Evolutionary conservation across 2,113 vertebrate genomes (phyloP).

Genomic region (Macrotis lagotis): DNA sequence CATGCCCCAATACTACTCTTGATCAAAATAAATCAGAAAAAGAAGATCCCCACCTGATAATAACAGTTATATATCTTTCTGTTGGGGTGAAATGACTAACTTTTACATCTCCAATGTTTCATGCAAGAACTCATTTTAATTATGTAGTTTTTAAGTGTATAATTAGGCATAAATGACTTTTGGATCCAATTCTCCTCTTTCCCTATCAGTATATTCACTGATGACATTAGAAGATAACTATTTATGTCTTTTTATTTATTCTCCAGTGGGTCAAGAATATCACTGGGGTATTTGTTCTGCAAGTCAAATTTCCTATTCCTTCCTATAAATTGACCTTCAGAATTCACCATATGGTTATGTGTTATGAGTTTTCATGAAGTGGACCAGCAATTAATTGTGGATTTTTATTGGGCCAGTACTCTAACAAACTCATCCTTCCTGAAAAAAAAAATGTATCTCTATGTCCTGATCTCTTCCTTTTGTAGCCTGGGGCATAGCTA

Average conservation of each 20-base stretch:
- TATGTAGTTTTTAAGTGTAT: not conserved
- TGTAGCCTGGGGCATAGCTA: not conserved
- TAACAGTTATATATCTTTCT: not conserved
- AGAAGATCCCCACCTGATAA: not conserved
- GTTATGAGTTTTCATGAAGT: not conserved
- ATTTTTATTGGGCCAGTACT: not conserved
- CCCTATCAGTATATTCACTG: slow-evolving; percentile 9
- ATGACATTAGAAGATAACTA: not conserved
- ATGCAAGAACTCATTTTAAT: not conserved
- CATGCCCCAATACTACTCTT: not conserved
- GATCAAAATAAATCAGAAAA: not conserved
- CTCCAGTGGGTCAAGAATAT: slow-evolving; percentile 9
- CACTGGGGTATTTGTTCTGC: not conserved
- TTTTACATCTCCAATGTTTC: not conserved
- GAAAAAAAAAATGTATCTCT: not conserved
- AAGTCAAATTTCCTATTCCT: not conserved
- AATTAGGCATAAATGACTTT: not conserved
- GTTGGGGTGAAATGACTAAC: not conserved
- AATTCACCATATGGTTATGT: not conserved
- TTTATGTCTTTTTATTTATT: not conserved
- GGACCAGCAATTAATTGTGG: not conserved
- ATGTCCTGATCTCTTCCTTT: not conserved
- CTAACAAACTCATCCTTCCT: not conserved
- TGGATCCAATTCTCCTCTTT: not conserved
- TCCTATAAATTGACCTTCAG: slow-evolving; percentile 23